Percentiles rank a stretch among this genome's conserved stretches.
Conservation (phyloP, 37 sponge, comb jelly and placozoan genomes). For the Cladorhizidae sp. region DNA sequence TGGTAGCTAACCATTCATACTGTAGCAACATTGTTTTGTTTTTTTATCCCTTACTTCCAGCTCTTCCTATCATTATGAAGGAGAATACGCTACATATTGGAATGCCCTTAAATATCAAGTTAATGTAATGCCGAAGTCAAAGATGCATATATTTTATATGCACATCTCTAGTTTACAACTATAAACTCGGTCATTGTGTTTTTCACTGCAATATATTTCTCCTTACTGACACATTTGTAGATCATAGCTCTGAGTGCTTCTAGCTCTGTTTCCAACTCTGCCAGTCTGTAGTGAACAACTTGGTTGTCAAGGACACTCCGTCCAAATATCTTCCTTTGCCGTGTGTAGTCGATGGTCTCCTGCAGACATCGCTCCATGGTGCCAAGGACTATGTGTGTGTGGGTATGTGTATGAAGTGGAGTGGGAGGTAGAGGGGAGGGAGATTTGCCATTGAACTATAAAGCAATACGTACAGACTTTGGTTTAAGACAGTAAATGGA, state of each 20-base stretch:
- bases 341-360: slow-evolving; percentile 78
- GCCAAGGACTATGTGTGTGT: slow-evolving; percentile 26
- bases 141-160: no score
- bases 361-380: slow-evolving; percentile 72
- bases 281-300: slow-evolving; percentile 87
- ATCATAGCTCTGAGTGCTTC: slow-evolving; percentile 81
- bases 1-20: no score
- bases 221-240: slow-evolving; percentile 72
- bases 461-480: not conserved
- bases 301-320: slow-evolving; percentile 87
- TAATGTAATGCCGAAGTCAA: no score
- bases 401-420: not conserved
- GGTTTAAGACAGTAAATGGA: not conserved
- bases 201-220: no score
- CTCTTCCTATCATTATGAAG: no score
- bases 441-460: not conserved
- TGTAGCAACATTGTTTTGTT: no score
- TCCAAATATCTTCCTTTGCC: slow-evolving; percentile 92
- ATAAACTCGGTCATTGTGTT: no score
- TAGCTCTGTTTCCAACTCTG: slow-evolving; percentile 92
- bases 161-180: no score
- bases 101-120: no score
- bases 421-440: not conserved
- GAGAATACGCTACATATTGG: no score
- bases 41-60: no score